Base-by-base conservation (phyloP, 2,113 vertebrate species). In the Channa argus region DNA sequence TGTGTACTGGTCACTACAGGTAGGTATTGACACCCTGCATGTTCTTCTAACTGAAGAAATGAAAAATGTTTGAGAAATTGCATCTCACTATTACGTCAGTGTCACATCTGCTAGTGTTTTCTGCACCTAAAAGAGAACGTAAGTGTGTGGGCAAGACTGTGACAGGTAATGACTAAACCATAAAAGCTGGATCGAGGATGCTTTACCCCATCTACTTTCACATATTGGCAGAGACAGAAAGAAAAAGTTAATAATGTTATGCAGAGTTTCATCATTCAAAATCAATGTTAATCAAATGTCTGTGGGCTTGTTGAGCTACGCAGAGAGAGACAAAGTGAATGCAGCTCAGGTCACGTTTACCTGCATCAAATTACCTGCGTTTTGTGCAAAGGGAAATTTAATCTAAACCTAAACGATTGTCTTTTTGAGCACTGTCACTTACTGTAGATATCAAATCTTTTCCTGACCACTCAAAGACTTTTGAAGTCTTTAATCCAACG, bases 251-350 rank as follows among this genome's bases (percentile, higher is more conserved):
- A 24, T 24, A 24, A 24, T 24, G 53, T 45, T 63, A 49, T 59
- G 63, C 59, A 8, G 41, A 38, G 43, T 75, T 77, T 74, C 50
- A 75, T 75, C 39, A 39, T 54, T 56, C 3, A 54, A 46, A 38
- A 84, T 65, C 5, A 5, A 74, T 61, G 1, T 74, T 53, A 72
- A 79, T 84, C 41, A 81, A 67, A 74, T 54, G 61, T 68, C 47
- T 45, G 51, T 62, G 44, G 53, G 51, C 43, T 47, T 63, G 66
- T 12, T 6, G 9, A 52, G 58, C 45, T 50, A 68, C 41, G 52
- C 51, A 41, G 10, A 58, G 12, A 45, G 24, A 76, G 71, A 58
- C 38, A 15, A 59, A 63, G 39, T 24, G 24, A 24, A 24, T 24
- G 24, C 24, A 6, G 12, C 51, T 51, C 24, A 33, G 41, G 47